Conservation (phyloP, 2,888 invertebrate genomes). For the Caenorhabditis sinica region DNA sequence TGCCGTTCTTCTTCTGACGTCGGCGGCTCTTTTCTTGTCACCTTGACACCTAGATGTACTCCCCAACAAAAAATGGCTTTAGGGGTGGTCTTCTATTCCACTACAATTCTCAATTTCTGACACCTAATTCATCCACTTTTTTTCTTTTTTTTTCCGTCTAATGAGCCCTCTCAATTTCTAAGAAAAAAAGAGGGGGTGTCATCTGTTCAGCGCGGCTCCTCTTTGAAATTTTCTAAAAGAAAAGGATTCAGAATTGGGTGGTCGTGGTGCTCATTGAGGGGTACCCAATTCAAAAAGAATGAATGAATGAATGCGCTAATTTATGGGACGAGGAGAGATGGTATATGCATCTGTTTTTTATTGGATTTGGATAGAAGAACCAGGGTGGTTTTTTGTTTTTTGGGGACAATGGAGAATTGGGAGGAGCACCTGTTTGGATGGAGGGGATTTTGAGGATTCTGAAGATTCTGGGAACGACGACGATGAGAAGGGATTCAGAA, state of each 20-base stretch:
- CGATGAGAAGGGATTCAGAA: no score
- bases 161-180: not conserved
- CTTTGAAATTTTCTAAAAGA: no score
- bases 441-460: not conserved
- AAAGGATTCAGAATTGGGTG: constrained; percentile 14
- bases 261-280: not conserved
- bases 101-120: no score
- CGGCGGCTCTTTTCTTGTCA: constrained; percentile 17
- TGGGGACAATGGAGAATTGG: no score
- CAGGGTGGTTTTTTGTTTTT: no score
- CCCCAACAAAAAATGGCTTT: not conserved
- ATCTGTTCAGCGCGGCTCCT: constrained; percentile 3
- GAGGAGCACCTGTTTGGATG: not conserved
- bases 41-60: constrained; percentile 15
- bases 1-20: no score
- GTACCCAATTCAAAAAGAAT: no score
- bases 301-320: no score
- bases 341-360: constrained; percentile 60
- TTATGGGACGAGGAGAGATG: constrained; percentile 49
- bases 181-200: constrained; percentile 20
- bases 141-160: not conserved
- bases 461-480: no score
- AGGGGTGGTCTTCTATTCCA: not conserved
- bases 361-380: no score
- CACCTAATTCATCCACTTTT: constrained; percentile 4